Evolutionary conservation across 64 coral and sea anemone species (phyloP).

Genomic region (Exaiptasia diaphana): DNA sequence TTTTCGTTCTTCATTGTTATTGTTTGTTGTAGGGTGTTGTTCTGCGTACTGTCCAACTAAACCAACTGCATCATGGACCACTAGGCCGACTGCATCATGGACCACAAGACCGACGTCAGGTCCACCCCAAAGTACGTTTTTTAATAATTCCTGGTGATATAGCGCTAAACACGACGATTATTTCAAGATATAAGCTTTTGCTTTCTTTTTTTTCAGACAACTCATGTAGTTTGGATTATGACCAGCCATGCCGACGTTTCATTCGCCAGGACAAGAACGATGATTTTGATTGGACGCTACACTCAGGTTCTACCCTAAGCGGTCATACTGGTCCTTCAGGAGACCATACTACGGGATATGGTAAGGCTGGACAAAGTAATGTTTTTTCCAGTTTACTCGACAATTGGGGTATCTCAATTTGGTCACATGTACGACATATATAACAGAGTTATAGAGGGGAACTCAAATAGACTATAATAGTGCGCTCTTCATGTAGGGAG

Average conservation of each 20-base stretch:
- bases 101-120: no score
- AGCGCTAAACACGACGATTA: no score
- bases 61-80: no score
- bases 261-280: slow-evolving; percentile 25
- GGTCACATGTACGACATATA: background rate
- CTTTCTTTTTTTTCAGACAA: background rate
- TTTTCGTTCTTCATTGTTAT: no score
- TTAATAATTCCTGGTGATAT: no score
- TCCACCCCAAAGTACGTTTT: no score
- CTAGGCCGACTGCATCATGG: no score
- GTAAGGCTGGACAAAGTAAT: background rate
- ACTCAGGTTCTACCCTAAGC: background rate
- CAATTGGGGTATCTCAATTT: background rate
- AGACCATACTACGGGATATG: slow-evolving; percentile 56
- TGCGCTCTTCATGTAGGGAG: no score
- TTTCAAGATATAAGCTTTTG: no score
- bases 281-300: slow-evolving; percentile 22
- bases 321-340: slow-evolving; percentile 24
- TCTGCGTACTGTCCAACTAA: no score
- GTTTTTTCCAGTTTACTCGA: no score
- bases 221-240: background rate
- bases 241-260: background rate
- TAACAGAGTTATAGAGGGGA: background rate
- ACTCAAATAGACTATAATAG: background rate
- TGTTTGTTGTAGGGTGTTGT: no score